Evolutionary conservation across 2,797 vertebrate species (phyloP).

Genomic region (Babyrousa celebensis): DNA sequence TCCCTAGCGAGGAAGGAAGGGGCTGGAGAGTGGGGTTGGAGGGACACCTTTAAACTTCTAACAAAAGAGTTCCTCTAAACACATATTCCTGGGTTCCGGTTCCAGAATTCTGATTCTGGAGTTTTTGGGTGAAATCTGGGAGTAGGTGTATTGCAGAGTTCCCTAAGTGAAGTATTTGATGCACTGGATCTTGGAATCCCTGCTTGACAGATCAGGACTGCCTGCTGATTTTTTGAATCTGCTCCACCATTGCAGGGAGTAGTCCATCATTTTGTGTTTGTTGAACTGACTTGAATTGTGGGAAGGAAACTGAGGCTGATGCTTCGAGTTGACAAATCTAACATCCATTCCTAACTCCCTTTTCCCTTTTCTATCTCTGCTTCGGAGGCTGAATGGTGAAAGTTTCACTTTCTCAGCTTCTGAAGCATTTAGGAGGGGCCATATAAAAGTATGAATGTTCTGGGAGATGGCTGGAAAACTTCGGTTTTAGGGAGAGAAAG

Average conservation of each 20-base stretch:
- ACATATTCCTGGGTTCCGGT: background rate
- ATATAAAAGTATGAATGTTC: background rate
- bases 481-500: background rate
- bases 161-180: background rate
- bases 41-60: background rate
- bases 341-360: background rate
- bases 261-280: background rate
- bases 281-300: background rate
- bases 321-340: too few species aligned
- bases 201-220: background rate
- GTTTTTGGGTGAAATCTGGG: background rate
- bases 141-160: background rate
- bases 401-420: background rate
- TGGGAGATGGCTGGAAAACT: background rate
- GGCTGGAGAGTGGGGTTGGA: background rate
- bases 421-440: background rate
- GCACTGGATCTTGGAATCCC: too few species aligned
- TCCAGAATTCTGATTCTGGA: background rate
- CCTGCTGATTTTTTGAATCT: background rate
- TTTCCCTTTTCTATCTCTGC: background rate
- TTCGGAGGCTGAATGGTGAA: background rate
- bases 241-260: accelerated
- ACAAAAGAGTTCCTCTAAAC: background rate
- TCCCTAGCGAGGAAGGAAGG: too few species aligned
- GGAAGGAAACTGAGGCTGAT: background rate